Percentiles rank a stretch among this genome's conserved stretches.
Evolutionary conservation across 1,140 invertebrate genomes (phyloP).

Genomic region (Cherax destructor): DNA sequence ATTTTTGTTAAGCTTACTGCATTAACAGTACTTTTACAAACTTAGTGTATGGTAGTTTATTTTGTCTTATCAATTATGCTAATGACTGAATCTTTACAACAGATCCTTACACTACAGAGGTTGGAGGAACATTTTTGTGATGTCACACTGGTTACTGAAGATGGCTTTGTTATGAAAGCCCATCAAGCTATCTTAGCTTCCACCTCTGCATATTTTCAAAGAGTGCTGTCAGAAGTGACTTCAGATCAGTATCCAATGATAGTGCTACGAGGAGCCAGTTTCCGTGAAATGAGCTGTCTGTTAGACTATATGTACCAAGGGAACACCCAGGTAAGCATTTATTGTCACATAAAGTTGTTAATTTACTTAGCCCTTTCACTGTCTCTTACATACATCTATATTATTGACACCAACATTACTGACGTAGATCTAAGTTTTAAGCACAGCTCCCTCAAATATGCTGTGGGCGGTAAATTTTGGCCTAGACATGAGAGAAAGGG

Average conservation of each 20-base stretch:
- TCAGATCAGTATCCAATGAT: conserved; percentile 41
- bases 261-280: conserved; percentile 39
- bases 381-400: too few relatives aligned
- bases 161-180: conserved; percentile 53
- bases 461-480: too few relatives aligned
- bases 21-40: too few relatives aligned
- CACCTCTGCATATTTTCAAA: conserved; percentile 47
- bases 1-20: too few relatives aligned
- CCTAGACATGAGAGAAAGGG: too few relatives aligned
- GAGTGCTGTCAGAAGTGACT: conserved; percentile 15
- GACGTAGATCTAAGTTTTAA: too few relatives aligned
- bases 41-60: too few relatives aligned
- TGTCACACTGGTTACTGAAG: conserved; percentile 53
- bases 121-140: conserved; percentile 50
- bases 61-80: too few relatives aligned
- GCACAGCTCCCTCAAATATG: too few relatives aligned
- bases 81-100: not conserved
- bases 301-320: conserved; percentile 60
- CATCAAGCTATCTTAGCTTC: conserved; percentile 53
- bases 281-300: conserved; percentile 22
- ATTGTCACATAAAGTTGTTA: not conserved
- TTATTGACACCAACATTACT: too few relatives aligned
- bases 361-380: not conserved
- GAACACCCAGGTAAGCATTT: conserved; percentile 38
- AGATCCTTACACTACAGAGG: conserved; percentile 51